Base-by-base conservation (phyloP, 2,888 invertebrate species). In the Mythimna albipuncta region DNA sequence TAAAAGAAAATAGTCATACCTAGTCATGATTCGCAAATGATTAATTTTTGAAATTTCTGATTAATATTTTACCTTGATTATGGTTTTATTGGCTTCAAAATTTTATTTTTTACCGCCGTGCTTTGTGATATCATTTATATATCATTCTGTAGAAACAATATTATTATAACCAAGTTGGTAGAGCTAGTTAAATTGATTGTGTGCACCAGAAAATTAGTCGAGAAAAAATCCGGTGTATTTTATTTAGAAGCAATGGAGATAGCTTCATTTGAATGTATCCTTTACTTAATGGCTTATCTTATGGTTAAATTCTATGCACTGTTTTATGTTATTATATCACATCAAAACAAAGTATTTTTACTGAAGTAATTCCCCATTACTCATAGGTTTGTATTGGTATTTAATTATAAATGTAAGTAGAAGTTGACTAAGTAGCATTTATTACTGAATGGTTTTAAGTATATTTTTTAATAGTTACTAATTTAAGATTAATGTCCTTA, bases 1-100 rank as follows among this genome's bases (percentile, higher is more conserved):
- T 47, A 19, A 52, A 44, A 61, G 35, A n/a, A 68, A 76, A 69
- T 77, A 67, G 69, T 66, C 67, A 70, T 71, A 66, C 71, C 70
- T 77, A 67, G 67, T 66, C 67, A 74, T 72, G 67, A 47, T 64
- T 62, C 64, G 64, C 41, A 66, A 70, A 65, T 69, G 47, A 55
- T 58, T 55, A 35, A 61, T 64, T 82, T 77, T 76, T 63, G 26
- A 62, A 32, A 69, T 72, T 69, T 63, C 61, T 32, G 50, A 52
- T 64, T 21, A 58, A 55, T 63, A 68, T 75, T 82, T 74, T 55
- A 26, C 11, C 59, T 11, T 67, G 50, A 47, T 73, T 64, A 19
- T 68, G 70, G n/a, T 67, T 7, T 26, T 64, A 41, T 41, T 61
- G n/a, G 2, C 32, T 41, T 57, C 10, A 7, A 19, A 64, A 64